Evolutionary conservation across 2,797 vertebrate genomes (phyloP), one percentile per base, ranked within the genome.

Genomic region (Syngnathus rostellatus): DNA sequence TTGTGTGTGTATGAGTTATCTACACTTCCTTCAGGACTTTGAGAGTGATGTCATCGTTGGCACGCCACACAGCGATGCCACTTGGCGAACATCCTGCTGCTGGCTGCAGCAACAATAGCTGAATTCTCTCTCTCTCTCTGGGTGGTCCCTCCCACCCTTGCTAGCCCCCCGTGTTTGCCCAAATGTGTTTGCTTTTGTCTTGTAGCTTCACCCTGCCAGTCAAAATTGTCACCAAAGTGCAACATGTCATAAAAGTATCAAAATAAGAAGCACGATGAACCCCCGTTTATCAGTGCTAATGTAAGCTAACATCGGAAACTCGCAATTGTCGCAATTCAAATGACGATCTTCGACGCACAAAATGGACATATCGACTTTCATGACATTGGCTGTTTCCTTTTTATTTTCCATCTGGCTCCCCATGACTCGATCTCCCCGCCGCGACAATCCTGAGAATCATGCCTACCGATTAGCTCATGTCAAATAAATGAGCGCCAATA

Each of bases 41-140:
- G 37, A 62, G 16, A 8, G 59, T 89, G 87, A 89, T 83, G 79
- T 88, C 85, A 89, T 77, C 3, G 67, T 81, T 85, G 85, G 86
- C 85, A 65, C 54, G 8, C 63, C 50, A 84, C 85, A 65, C 57
- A 8, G 62, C 50, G 12, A 41, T 41, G 77, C 81, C 76, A 66
- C 81, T 76, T 76, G 80, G 83, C 84, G 85, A 83, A 82, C 70
- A 75, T 72, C 62, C 67, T 72, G 66, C 70, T 5, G 67, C 71
- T 77, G 75, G 72, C 78, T 69, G 61, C 64, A 37, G 69, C 76
- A 66, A 70, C 70, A 65, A 77, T 65, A 63, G 63, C 37, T 14
- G 60, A 65, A 66, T 74, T 67, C 68, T 75, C 66, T 31, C 68
- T 75, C 66, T 31, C 74, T 73, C 68, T 75, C 68, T 66, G 72